phyloP scores from a whole-genome alignment of 1,140 invertebrate species.

The Manduca sexta region DNA sequence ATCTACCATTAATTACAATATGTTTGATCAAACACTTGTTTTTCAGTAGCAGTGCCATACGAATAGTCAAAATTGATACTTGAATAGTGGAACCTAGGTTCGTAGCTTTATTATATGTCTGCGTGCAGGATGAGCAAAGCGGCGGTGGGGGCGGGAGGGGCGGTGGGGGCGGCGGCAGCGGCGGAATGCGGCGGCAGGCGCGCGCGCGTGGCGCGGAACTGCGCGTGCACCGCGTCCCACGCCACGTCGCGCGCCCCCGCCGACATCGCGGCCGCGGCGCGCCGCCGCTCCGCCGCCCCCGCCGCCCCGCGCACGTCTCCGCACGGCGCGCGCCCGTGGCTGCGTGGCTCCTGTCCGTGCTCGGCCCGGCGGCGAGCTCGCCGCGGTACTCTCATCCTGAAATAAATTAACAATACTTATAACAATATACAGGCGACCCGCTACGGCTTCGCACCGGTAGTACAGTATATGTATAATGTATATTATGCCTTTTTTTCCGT shows the following conservation, averaged over 20 bases:
- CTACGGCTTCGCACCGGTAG: too few species aligned
- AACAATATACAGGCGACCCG: too few species aligned
- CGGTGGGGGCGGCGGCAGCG: conserved; percentile 17
- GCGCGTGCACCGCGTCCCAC: conserved; percentile 51
- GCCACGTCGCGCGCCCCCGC: conserved; percentile 26
- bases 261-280: background rate
- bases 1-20: too few species aligned
- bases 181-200: conserved; percentile 15
- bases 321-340: background rate
- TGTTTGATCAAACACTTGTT: too few species aligned
- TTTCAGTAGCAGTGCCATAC: too few species aligned
- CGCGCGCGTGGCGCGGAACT: conserved; percentile 20
- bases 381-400: background rate
- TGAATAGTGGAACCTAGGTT: too few species aligned
- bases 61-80: too few species aligned
- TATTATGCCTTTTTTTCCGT: too few species aligned
- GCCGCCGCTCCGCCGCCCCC: background rate
- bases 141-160: conserved; percentile 23
- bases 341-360: conserved; percentile 1
- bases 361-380: background rate
- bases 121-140: conserved; percentile 45
- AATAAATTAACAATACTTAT: too few species aligned
- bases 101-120: conserved; percentile 38
- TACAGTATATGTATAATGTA: too few species aligned
- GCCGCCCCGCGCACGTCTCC: background rate